Percentiles rank a stretch among this genome's conserved stretches.
These are phyloP conservation scores for Puffinus mauretanicus DNA, from an alignment of 2,113 vertebrate genomes.

Conservation along the genomic window DNA sequence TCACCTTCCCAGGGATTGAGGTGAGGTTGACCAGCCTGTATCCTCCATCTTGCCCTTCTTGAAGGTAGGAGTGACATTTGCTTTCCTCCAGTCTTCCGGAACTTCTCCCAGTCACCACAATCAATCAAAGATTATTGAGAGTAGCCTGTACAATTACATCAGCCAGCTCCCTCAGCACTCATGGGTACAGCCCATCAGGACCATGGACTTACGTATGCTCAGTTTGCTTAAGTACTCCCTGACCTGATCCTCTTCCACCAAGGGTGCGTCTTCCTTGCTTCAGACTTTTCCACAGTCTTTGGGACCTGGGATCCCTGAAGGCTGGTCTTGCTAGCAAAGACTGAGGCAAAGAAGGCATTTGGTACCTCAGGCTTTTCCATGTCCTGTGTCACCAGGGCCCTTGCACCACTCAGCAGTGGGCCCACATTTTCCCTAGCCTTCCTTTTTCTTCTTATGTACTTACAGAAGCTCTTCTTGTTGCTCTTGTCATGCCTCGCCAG, in stretches of 20 bases:
- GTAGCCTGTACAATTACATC: neutral
- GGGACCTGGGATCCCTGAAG: neutral
- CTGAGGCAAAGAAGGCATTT: neutral
- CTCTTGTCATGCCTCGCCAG: neutral
- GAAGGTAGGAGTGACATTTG: neutral
- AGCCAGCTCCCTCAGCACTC: neutral
- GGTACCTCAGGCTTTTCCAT: neutral
- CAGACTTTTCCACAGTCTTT: neutral
- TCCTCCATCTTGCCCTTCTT: neutral
- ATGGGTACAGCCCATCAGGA: neutral
- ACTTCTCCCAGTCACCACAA: neutral
- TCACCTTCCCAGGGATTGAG: neutral
- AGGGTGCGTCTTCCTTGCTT: neutral
- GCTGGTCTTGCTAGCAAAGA: neutral
- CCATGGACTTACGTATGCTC: neutral
- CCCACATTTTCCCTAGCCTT: neutral
- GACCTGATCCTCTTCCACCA: neutral
- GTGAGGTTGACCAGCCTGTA: neutral
- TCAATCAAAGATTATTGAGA: neutral
- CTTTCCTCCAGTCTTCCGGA: neutral
- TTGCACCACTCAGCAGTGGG: neutral
- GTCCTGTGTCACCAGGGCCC: neutral
- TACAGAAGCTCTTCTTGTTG: neutral
- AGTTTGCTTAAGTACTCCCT: neutral
- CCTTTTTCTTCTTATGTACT: neutral